phyloP scores from a whole-genome alignment of 2,797 vertebrate genomes.

The Meda fulgida region DNA sequence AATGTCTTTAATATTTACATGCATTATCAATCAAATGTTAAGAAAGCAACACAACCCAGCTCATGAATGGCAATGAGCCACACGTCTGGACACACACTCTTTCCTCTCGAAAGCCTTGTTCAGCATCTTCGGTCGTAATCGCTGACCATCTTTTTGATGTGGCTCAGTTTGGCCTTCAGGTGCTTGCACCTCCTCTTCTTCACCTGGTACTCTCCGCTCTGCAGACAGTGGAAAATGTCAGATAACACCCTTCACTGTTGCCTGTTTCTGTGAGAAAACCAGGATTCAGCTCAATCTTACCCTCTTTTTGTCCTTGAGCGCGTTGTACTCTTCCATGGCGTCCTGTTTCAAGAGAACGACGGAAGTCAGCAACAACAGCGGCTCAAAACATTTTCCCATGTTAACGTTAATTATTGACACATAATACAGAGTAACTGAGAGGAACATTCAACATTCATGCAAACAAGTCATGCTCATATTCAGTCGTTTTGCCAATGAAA shows the following conservation, averaged over 20 bases:
- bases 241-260: not conserved
- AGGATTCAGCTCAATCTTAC: conserved; percentile 65
- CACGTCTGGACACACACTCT: not conserved
- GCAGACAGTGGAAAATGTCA: not conserved
- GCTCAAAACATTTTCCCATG: not conserved
- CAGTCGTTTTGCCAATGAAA: not conserved
- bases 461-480: not conserved
- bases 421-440: not conserved
- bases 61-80: not conserved
- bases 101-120: conserved; percentile 20
- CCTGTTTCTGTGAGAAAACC: conserved; percentile 15
- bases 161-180: conserved; percentile 87
- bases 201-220: conserved; percentile 84
- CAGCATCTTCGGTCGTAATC: conserved; percentile 78
- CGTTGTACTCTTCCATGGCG: conserved; percentile 81
- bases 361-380: conserved; percentile 26
- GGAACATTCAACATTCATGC: too few relatives aligned
- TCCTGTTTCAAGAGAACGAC: conserved; percentile 70
- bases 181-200: conserved; percentile 86
- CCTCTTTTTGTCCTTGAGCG: conserved; percentile 77
- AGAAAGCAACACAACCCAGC: not conserved
- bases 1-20: conserved; percentile 1
- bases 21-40: conserved; percentile 3
- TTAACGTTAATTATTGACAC: not conserved
- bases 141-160: conserved; percentile 89